phyloP scores from a whole-genome alignment of 1,140 invertebrate genomes.

The Lethocerus indicus region DNA sequence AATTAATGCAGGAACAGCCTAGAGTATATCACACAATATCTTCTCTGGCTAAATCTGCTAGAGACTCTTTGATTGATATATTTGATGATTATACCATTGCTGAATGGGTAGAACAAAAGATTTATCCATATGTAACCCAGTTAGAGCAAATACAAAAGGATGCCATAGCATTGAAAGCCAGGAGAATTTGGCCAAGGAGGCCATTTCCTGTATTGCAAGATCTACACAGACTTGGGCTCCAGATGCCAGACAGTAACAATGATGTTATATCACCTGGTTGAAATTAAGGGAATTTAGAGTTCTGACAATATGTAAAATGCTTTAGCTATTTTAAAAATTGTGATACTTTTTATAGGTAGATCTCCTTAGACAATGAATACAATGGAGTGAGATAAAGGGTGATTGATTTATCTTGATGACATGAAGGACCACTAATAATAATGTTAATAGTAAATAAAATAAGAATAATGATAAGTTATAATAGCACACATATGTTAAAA shows the following conservation, averaged over 20 bases:
- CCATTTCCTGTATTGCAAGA: slow-evolving; percentile 26
- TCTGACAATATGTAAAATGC: too few relatives aligned
- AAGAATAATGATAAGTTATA: too few relatives aligned
- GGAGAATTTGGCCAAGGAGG: slow-evolving; percentile 34
- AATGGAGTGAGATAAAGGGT: too few relatives aligned
- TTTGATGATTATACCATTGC: slow-evolving; percentile 55
- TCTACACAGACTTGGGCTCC: slow-evolving; percentile 17
- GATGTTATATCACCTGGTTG: background rate
- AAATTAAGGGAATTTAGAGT: too few relatives aligned
- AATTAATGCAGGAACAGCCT: slow-evolving; percentile 42
- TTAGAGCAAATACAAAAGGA: slow-evolving; percentile 32
- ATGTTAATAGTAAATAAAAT: too few relatives aligned
- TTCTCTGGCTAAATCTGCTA: slow-evolving; percentile 40
- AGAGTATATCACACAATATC: slow-evolving; percentile 38
- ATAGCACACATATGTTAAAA: too few relatives aligned
- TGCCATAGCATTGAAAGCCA: slow-evolving; percentile 31
- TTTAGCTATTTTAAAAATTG: too few relatives aligned
- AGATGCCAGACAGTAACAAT: slow-evolving; percentile 7
- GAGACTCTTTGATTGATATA: slow-evolving; percentile 42
- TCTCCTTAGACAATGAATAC: too few relatives aligned
- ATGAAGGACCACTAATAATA: too few relatives aligned
- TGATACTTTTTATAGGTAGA: too few relatives aligned
- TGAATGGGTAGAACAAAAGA: slow-evolving; percentile 56
- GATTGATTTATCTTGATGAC: too few relatives aligned
- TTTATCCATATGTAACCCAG: slow-evolving; percentile 34